A percentile compares a stretch with the other conserved stretches of the same genome.
These are phyloP conservation scores for Barbus barbus DNA, from an alignment of 2,113 vertebrate genomes.

Conservation along the genomic window DNA sequence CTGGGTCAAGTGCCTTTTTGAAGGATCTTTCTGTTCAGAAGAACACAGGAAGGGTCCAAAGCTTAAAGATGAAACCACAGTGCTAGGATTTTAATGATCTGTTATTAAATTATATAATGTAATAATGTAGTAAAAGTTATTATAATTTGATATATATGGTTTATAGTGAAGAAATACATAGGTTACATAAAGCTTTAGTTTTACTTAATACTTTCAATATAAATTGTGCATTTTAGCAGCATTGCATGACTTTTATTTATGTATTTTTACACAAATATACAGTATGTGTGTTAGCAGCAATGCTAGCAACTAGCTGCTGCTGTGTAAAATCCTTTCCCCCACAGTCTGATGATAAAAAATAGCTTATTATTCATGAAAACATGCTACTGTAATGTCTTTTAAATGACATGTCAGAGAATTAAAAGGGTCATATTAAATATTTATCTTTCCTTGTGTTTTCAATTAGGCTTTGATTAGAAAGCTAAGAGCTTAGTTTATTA, in stretches of 20 bases:
- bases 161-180: not conserved
- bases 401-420: not conserved
- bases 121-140: not conserved
- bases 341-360: not conserved
- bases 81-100: not conserved
- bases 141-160: not conserved
- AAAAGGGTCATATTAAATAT: not conserved
- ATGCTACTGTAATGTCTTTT: not conserved
- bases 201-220: not conserved
- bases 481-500: not conserved
- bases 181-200: too few relatives aligned
- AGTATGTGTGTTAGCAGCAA: not conserved
- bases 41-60: not conserved
- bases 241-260: not conserved
- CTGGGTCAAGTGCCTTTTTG: too few relatives aligned
- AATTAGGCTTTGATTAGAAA: not conserved
- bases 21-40: not conserved
- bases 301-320: too few relatives aligned
- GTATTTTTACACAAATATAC: not conserved
- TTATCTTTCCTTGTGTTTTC: not conserved
- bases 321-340: too few relatives aligned
- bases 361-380: not conserved
- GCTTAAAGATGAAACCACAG: not conserved
- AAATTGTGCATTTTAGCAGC: not conserved
- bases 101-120: not conserved